Evolutionary conservation across 2,888 invertebrate genomes (phyloP), one percentile per base, ranked within the genome.

Genomic region (Agonopterix alstromeriana): DNA sequence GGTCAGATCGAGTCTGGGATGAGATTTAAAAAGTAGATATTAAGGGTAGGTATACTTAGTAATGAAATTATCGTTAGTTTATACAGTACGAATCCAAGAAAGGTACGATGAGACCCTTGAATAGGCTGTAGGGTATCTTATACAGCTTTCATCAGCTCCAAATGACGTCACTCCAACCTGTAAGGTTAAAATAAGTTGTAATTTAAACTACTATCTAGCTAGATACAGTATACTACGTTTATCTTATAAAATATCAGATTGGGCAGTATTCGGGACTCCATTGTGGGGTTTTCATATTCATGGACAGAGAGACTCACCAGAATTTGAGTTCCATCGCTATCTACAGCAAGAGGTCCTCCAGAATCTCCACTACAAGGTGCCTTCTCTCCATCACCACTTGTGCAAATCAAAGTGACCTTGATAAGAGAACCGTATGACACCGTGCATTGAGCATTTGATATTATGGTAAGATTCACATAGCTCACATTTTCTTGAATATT

Each of bases 121-220:
- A 56, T 69, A 84, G 36, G 70, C 83, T 11, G 72, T 75, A 2
- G 82, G 82, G 10, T 61, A 54, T 0, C 74, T 73, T 48, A 68
- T 60, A 53, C 83, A 82, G n/a, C 81, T 79, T 12, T 56, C 55
- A 10, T 48, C 41, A 3, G 77, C 59, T 1, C 65, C 63, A 60
- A 82, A 84, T 8, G 77, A 80, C 40, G 72, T 67, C 17, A 73
- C 54, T n/a, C 73, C 73, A 14, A 68, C 54, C 60, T 70, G 65
- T 10, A 17, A 17, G 17, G 17, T 17, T 17, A 17, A 17, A 17
- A 4, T 17, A 17, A 17, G 3, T 17, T 17, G 17, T 17, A 17
- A 17, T 14, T 14, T 14, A n/a, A n/a, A n/a, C n/a, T 14, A 14
- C 1, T 14, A 17, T 3, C 17, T 17, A 17, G 2, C 17, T 17